Conservation (phyloP, 2,888 invertebrate species). For the Nysson spinosus region DNA sequence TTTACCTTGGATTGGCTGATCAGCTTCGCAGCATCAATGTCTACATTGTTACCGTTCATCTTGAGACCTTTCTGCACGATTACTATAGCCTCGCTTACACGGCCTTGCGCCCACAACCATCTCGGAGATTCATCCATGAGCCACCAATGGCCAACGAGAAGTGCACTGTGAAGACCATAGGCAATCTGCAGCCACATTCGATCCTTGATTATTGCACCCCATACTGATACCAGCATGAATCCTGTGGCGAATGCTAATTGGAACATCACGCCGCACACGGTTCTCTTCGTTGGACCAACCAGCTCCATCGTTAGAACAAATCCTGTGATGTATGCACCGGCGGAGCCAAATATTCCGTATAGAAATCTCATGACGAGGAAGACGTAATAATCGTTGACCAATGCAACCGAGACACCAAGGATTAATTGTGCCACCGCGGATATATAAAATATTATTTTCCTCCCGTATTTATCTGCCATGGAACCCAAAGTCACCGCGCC, state of each 20-base stretch:
- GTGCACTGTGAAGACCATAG: conserved; percentile 86
- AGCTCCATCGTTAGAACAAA: conserved; percentile 89
- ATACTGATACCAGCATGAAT: conserved; percentile 89
- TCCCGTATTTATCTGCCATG: conserved; percentile 87
- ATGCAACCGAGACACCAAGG: conserved; percentile 84
- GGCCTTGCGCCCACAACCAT: conserved; percentile 92
- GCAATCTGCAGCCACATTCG: conserved; percentile 84
- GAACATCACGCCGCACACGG: conserved; percentile 88
- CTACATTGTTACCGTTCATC: conserved; percentile 83
- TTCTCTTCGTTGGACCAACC: conserved; percentile 88
- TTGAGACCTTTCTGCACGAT: conserved; percentile 88
- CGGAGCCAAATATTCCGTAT: conserved; percentile 90
- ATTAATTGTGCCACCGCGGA: conserved; percentile 86
- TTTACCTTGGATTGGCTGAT: conserved; percentile 81
- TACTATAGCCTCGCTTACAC: conserved; percentile 84
- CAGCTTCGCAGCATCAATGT: conserved; percentile 80
- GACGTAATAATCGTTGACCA: conserved; percentile 87
- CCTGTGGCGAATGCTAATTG: conserved; percentile 89
- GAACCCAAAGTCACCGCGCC: conserved; percentile 89
- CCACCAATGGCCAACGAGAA: conserved; percentile 91
- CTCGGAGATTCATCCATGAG: conserved; percentile 92
- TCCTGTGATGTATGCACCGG: conserved; percentile 83
- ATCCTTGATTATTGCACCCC: conserved; percentile 88
- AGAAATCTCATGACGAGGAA: conserved; percentile 84
- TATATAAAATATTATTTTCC: conserved; percentile 88